These are phyloP conservation scores for Prenolepis imparis DNA, from an alignment of 2,888 invertebrate species.

Conservation along the genomic window DNA sequence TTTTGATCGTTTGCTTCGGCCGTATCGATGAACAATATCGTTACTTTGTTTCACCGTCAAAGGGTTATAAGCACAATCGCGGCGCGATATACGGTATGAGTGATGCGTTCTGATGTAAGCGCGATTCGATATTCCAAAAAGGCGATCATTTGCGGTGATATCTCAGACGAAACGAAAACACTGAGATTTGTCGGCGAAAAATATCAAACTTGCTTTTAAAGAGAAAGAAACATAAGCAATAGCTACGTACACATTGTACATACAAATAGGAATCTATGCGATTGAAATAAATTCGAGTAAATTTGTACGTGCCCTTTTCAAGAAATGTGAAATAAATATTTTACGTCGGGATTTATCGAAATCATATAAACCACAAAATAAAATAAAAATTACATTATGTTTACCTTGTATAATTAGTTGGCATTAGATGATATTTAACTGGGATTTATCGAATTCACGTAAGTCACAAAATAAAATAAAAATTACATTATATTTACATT, in stretches of 20 bases:
- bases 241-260: neutral
- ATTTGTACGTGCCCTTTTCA: neutral
- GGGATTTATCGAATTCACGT: neutral
- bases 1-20: slow-evolving; percentile 35
- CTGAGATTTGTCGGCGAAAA: neutral
- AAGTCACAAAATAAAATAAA: neutral
- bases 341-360: neutral
- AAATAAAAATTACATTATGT: slow-evolving; percentile 2
- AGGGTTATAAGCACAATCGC: slow-evolving; percentile 33
- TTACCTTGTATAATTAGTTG: slow-evolving; percentile 15
- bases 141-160: neutral
- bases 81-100: neutral
- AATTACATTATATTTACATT: slow-evolving; percentile 2
- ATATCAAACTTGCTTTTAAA: neutral
- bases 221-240: neutral
- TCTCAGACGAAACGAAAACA: neutral
- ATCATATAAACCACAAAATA: neutral
- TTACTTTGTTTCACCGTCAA: slow-evolving; percentile 38
- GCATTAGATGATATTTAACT: too few relatives aligned
- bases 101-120: neutral
- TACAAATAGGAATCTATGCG: neutral
- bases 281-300: neutral
- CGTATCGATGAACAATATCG: slow-evolving; percentile 42
- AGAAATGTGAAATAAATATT: neutral
- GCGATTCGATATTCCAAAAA: slow-evolving; percentile 8